Evolutionary conservation across 23 tunicate genomes (phyloP).

Genomic region (Ciona savignyi): DNA sequence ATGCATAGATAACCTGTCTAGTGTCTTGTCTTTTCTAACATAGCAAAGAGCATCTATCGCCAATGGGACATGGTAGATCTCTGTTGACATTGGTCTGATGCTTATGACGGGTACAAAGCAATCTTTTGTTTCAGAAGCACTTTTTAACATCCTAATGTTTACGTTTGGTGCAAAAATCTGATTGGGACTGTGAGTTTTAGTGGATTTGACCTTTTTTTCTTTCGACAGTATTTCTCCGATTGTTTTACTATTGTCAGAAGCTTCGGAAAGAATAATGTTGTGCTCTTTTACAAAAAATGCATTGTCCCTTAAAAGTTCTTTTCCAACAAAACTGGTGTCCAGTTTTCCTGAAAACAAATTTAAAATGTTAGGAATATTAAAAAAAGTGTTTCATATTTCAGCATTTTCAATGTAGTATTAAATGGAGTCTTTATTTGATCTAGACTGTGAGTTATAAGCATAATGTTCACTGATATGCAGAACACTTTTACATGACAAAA

Average conservation of each 20-base stretch:
- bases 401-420: no score
- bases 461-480: no score
- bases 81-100: not conserved
- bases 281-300: conserved; percentile 15
- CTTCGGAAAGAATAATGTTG: not conserved
- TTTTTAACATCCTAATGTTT: not conserved
- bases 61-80: not conserved
- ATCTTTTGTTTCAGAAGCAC: not conserved
- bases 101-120: not conserved
- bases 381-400: no score
- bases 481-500: no score
- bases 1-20: not conserved
- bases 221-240: not conserved
- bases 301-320: not conserved
- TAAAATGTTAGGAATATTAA: not conserved
- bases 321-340: conserved; percentile 3
- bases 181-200: not conserved
- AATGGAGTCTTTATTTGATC: no score
- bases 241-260: not conserved
- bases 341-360: conserved; percentile 3
- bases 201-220: not conserved
- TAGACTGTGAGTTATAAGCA: no score
- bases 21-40: not conserved
- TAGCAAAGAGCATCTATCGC: not conserved
- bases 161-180: no score